Base-by-base conservation (phyloP, 2,797 vertebrate genomes). In the Urosaurus nigricauda region DNA sequence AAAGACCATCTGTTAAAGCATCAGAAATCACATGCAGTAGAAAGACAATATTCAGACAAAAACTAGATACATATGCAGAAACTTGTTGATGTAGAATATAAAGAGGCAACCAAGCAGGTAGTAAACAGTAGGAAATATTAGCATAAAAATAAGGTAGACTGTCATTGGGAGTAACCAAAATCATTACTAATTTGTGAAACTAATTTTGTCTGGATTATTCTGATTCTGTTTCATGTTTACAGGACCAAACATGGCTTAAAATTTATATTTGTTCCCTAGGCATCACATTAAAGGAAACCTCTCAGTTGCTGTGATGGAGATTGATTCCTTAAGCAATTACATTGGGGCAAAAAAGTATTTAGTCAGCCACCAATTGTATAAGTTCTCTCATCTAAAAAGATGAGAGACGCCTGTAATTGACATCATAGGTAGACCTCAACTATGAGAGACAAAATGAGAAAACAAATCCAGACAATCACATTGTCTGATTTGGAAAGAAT, bases 1-100 rank as follows among this genome's bases (percentile, higher is more conserved):
- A 83, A 88, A 65, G 79, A 19, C 37, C 19, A 43, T 29, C 71
- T 63, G 82, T 82, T 70, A 86, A 86, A 86, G 32, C n/a, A 79
- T 29, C 63, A 56, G 47, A 70, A 70, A 47, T 79, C 47, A 79
- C 53, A 56, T 56, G 51, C n/a, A 29, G 60, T 68, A 26, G 8
- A 79, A 70, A 35, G n/a, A 13, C n/a, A 37, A 70, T 68, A 86
- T 53, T 32, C 51, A 56, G 8, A 32, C 26, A 70, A 12, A 26
- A 47, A 16, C 9, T 35, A 24, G 3, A 7, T 35, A 5, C 29
- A 35, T 11, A n/a, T 37, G 79, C 7, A 85, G 24, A 75, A 17
- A 32, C 6, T 2, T 58, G 14, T 13, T 68, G 32, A 3, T 60
- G 37, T 43, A 63, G 26, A 12, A 21, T 71, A 63, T 58, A 40